phyloP scores from a whole-genome alignment of 2,113 vertebrate genomes.

The Oryzias melastigma region DNA sequence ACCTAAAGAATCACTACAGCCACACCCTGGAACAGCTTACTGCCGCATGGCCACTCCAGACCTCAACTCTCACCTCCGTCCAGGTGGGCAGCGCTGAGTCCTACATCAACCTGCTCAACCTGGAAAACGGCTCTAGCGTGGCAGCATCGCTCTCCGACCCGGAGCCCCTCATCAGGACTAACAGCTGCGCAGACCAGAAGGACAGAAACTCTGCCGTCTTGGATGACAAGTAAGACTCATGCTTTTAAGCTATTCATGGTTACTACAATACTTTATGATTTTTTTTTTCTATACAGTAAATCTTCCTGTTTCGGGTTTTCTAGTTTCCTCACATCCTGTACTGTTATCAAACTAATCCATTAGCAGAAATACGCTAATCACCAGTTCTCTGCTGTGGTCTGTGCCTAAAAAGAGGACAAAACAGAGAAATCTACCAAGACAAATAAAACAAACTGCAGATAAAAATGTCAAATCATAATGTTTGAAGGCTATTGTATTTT shows the following conservation, averaged over 20 bases:
- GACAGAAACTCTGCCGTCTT: slow-evolving; percentile 61
- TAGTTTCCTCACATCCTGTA: no score
- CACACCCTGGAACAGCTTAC: slow-evolving; percentile 74
- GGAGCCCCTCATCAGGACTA: slow-evolving; percentile 47
- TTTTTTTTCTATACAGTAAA: no score
- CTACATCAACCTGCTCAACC: slow-evolving; percentile 81
- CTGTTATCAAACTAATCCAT: no score
- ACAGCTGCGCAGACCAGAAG: slow-evolving; percentile 47
- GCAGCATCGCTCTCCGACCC: neutral
- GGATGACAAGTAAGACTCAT: slow-evolving; percentile 76
- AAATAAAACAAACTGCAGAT: no score
- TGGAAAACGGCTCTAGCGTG: slow-evolving; percentile 61
- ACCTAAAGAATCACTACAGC: slow-evolving; percentile 84
- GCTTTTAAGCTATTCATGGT: neutral
- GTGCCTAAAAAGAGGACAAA: no score
- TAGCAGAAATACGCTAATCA: no score
- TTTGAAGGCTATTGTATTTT: no score
- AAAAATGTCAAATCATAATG: no score
- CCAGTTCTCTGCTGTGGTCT: no score
- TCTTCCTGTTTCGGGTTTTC: no score
- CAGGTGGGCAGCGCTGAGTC: slow-evolving; percentile 69
- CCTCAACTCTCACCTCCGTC: slow-evolving; percentile 36
- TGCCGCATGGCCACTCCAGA: slow-evolving; percentile 68
- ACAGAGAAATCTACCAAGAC: no score
- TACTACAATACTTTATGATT: no score